These are phyloP conservation scores for Balanococcus diminutus DNA, from an alignment of 2,888 invertebrate species.

Conservation along the genomic window DNA sequence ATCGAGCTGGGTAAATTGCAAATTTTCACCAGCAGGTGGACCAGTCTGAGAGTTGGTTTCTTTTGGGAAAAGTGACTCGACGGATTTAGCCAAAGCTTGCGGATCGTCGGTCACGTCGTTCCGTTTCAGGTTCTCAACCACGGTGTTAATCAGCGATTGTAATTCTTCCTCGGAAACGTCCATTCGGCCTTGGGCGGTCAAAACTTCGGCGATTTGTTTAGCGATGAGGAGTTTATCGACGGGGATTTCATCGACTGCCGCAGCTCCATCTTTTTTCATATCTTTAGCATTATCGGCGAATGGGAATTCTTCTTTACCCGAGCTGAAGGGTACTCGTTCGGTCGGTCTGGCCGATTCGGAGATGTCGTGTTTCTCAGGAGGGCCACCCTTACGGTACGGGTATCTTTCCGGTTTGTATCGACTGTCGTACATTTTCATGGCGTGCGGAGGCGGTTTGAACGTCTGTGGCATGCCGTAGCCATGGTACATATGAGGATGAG, in stretches of 20 bases:
- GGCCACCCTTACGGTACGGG: conserved; percentile 33
- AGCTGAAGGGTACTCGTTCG: conserved; percentile 9
- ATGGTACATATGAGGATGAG: conserved; percentile 2
- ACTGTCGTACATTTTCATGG: background rate
- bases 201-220: conserved; percentile 78
- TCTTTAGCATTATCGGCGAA: background rate
- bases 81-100: background rate
- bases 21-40: background rate
- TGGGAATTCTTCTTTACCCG: conserved; percentile 63
- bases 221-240: conserved; percentile 82
- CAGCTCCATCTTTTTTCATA: background rate
- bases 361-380: background rate
- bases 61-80: background rate
- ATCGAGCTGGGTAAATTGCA: background rate
- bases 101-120: conserved; percentile 61
- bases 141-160: conserved; percentile 79
- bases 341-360: background rate
- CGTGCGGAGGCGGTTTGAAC: background rate
- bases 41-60: background rate
- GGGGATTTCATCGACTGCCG: conserved; percentile 58
- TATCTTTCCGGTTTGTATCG: conserved; percentile 11
- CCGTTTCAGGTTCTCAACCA: conserved; percentile 70
- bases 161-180: conserved; percentile 80
- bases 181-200: conserved; percentile 79
- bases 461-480: background rate